phyloP scores from a whole-genome alignment of 2,113 vertebrate species.

The Meriones unguiculatus region DNA sequence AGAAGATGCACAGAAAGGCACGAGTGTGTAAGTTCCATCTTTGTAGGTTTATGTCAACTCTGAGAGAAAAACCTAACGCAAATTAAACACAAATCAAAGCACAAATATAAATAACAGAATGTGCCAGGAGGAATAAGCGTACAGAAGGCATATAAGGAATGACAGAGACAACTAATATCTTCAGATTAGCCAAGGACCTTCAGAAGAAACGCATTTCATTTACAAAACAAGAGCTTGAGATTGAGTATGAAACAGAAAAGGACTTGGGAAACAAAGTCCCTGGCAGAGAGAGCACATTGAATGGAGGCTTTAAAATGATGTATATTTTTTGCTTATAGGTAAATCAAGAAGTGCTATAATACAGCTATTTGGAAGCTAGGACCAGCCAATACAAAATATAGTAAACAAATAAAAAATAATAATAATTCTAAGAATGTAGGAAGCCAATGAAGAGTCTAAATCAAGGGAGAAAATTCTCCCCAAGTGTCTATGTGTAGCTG shows the following conservation, averaged over 20 bases:
- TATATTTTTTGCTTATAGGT: neutral
- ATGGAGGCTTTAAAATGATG: neutral
- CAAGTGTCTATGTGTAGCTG: neutral
- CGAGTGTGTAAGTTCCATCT: neutral
- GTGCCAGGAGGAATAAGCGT: neutral
- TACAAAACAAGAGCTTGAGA: neutral
- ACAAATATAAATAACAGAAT: neutral
- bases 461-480: neutral
- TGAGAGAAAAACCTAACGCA: neutral
- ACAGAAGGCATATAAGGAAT: neutral
- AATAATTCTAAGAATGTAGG: neutral
- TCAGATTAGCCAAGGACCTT: neutral
- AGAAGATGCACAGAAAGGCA: neutral
- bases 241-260: neutral
- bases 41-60: neutral
- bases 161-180: neutral
- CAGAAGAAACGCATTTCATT: neutral
- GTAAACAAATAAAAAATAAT: neutral
- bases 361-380: neutral
- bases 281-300: neutral
- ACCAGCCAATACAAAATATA: neutral
- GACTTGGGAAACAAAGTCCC: neutral
- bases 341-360: neutral
- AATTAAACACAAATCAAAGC: slow-evolving; percentile 6
- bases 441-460: neutral